Evolutionary conservation across 2,888 invertebrate genomes (phyloP).

Genomic region (Parnassius mnemosyne): DNA sequence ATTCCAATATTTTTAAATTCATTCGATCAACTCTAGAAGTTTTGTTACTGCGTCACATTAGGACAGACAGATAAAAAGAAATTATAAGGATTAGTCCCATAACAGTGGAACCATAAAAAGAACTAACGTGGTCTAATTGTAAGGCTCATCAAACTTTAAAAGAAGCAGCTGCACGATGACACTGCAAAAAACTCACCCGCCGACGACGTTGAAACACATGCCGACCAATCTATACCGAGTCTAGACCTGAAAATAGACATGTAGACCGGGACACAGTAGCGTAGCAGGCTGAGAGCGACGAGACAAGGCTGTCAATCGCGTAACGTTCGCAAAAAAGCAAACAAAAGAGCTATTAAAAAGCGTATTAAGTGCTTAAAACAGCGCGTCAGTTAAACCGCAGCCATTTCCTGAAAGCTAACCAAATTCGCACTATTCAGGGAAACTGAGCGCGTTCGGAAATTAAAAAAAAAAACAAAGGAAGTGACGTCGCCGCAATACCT

Average conservation of each 20-base stretch:
- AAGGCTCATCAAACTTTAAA: neutral
- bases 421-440: slow-evolving; percentile 53
- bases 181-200: slow-evolving; percentile 35
- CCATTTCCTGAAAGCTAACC: slow-evolving; percentile 42
- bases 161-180: neutral
- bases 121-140: neutral
- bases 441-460: slow-evolving; percentile 32
- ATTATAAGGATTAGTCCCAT: no score
- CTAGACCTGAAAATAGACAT: slow-evolving; percentile 47
- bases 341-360: slow-evolving; percentile 40
- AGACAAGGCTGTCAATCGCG: slow-evolving; percentile 54
- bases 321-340: slow-evolving; percentile 32
- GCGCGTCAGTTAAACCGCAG: slow-evolving; percentile 44
- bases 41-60: no score
- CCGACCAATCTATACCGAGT: slow-evolving; percentile 56
- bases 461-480: slow-evolving; percentile 32
- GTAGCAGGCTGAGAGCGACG: slow-evolving; percentile 32
- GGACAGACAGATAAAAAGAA: no score
- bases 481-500: slow-evolving; percentile 24
- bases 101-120: no score
- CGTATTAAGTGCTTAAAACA: slow-evolving; percentile 58
- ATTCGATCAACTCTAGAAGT: no score
- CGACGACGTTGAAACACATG: slow-evolving; percentile 48
- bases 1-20: no score
- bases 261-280: slow-evolving; percentile 26